A percentile compares a stretch with the other conserved stretches of the same genome.
phyloP scores from a whole-genome alignment of 53 echinoderm and acorn worm species.

The Henricia sp. region DNA sequence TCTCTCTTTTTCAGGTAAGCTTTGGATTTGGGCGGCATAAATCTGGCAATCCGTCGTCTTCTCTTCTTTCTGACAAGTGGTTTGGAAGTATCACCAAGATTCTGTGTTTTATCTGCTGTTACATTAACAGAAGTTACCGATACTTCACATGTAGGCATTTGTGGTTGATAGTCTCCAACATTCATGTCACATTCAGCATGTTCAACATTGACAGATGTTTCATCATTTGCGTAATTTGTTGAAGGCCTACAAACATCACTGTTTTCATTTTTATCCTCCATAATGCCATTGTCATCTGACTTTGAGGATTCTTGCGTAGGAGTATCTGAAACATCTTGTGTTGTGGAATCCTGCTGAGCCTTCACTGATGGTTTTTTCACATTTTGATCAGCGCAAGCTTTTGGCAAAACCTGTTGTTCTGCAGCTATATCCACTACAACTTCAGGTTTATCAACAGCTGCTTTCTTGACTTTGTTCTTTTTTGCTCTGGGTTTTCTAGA shows the following conservation, averaged over 20 bases:
- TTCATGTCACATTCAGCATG: not conserved
- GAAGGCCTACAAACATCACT: not conserved
- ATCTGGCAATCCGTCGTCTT: conserved; percentile 19
- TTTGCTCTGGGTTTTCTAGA: conserved; percentile 31
- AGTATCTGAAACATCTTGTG: too few relatives aligned
- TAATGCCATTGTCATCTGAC: not conserved
- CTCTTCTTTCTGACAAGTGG: conserved; percentile 16
- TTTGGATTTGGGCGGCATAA: conserved; percentile 42
- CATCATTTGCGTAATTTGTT: not conserved
- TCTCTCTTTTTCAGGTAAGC: conserved; percentile 42
- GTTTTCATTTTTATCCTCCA: not conserved
- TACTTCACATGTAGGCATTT: too few relatives aligned
- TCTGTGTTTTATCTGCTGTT: not conserved
- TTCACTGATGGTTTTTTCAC: not conserved
- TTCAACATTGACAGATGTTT: not conserved
- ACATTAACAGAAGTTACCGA: not conserved
- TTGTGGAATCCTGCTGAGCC: too few relatives aligned
- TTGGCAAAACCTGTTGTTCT: not conserved
- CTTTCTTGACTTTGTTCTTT: conserved; percentile 23
- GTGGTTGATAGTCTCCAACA: not conserved
- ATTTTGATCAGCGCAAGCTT: not conserved
- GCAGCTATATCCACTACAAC: not conserved
- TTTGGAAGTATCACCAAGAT: not conserved
- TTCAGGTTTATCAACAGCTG: not conserved
- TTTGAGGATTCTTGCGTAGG: too few relatives aligned